A percentile compares a stretch with the other conserved stretches of the same genome.
These are phyloP conservation scores for Peromyscus californicus DNA, from an alignment of 2,113 vertebrate genomes.

Conservation along the genomic window DNA sequence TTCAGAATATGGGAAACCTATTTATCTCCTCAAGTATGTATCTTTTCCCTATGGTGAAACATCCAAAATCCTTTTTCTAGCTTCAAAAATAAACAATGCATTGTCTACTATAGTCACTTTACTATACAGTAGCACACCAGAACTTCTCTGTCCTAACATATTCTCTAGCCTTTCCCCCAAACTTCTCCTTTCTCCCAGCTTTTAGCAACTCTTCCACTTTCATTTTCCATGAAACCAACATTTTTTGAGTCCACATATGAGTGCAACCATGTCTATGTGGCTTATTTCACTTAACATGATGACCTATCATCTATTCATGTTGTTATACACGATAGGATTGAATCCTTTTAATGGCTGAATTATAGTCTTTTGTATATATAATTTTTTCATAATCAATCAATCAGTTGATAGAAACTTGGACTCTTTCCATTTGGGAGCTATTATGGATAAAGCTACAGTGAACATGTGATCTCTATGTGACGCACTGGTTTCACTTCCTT, in stretches of 20 bases:
- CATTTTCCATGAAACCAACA: not conserved
- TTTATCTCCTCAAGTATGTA: not conserved
- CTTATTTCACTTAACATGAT: not conserved
- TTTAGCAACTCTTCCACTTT: not conserved
- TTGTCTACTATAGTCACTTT: not conserved
- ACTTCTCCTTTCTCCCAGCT: not conserved
- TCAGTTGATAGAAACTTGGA: too few relatives aligned
- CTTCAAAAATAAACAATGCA: not conserved
- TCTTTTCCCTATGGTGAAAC: not conserved
- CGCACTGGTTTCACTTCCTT: not conserved
- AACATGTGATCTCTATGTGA: not conserved
- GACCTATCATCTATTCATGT: too few relatives aligned
- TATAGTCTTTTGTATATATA: not conserved
- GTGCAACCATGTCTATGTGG: not conserved
- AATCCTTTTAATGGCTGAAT: not conserved
- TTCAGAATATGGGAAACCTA: not conserved
- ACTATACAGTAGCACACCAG: too few relatives aligned
- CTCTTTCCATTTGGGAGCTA: not conserved
- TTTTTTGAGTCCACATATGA: not conserved
- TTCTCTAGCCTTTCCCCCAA: not conserved
- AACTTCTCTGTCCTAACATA: not conserved
- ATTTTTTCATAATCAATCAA: not conserved
- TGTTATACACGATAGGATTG: not conserved
- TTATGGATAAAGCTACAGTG: not conserved
- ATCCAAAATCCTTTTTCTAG: not conserved